A percentile compares a stretch with the other conserved stretches of the same genome.
Evolutionary conservation across 2,888 invertebrate genomes (phyloP).

Genomic region (Hydropsyche betteni): DNA sequence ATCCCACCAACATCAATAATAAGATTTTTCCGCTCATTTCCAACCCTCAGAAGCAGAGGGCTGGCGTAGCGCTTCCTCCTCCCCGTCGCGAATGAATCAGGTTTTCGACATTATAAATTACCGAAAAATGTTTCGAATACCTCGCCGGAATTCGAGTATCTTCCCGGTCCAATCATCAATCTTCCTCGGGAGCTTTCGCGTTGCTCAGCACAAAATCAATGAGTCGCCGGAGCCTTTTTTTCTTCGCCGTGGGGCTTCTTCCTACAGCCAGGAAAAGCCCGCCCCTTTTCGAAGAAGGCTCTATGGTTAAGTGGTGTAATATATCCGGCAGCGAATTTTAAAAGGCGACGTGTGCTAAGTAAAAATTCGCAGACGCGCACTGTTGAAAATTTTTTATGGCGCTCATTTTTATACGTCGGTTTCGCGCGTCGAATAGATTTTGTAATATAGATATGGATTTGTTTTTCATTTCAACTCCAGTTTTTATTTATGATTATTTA

Average conservation of each 20-base stretch:
- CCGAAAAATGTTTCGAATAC: conserved; percentile 42
- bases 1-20: too few species aligned
- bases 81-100: conserved; percentile 31
- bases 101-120: conserved; percentile 41
- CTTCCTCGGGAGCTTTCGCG: conserved; percentile 37
- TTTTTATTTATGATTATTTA: too few species aligned
- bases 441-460: too few species aligned
- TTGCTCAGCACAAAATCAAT: conserved; percentile 49
- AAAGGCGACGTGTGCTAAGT: background rate
- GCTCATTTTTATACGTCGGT: too few species aligned
- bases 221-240: conserved; percentile 35
- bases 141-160: conserved; percentile 35
- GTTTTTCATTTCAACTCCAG: too few species aligned
- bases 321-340: conserved; percentile 28
- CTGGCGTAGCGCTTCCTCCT: too few species aligned
- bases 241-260: background rate
- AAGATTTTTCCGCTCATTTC: too few species aligned
- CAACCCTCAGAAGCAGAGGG: background rate
- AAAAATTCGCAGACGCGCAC: too few species aligned
- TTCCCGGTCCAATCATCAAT: conserved; percentile 42
- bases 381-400: too few species aligned
- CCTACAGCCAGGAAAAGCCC: background rate
- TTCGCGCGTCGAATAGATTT: too few species aligned
- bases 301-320: conserved; percentile 36
- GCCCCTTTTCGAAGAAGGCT: conserved; percentile 34